A percentile compares a stretch with the other conserved stretches of the same genome.
phyloP scores from a whole-genome alignment of 2,888 invertebrate genomes.

The Acanthoscelides obtectus region DNA sequence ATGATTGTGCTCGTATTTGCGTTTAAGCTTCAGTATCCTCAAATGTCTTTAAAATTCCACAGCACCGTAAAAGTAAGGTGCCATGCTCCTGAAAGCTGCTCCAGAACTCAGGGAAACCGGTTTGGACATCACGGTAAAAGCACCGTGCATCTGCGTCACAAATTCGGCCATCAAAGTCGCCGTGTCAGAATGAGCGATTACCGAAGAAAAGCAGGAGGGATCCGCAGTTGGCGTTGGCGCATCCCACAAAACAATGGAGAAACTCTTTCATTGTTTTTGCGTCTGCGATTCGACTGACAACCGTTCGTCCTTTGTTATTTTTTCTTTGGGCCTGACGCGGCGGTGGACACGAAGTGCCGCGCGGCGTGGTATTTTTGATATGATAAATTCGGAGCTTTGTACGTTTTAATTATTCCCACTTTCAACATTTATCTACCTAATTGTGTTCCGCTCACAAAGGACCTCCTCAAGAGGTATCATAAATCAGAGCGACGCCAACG shows the following conservation, averaged over 20 bases:
- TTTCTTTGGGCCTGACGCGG: slow-evolving; percentile 43
- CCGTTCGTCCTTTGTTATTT: slow-evolving; percentile 49
- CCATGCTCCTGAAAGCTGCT: neutral
- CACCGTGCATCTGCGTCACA: neutral
- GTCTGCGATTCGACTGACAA: slow-evolving; percentile 44
- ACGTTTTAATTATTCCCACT: slow-evolving; percentile 48
- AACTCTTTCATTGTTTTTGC: slow-evolving; percentile 49
- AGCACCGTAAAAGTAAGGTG: neutral
- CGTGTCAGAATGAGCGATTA: slow-evolving; percentile 44
- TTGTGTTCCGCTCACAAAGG: slow-evolving; percentile 44
- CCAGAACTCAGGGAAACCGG: neutral
- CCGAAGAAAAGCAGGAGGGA: slow-evolving; percentile 26
- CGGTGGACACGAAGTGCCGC: neutral
- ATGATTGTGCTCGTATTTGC: too few relatives aligned
- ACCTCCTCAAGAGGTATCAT: slow-evolving; percentile 44
- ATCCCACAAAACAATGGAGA: slow-evolving; percentile 39
- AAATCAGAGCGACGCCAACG: slow-evolving; percentile 38
- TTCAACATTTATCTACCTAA: slow-evolving; percentile 51
- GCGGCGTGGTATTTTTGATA: slow-evolving; percentile 47
- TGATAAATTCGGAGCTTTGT: slow-evolving; percentile 50
- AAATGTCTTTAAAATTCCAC: too few relatives aligned
- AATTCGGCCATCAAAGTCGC: slow-evolving; percentile 31
- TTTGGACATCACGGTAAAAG: neutral
- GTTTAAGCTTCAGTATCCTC: too few relatives aligned
- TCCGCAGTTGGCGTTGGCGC: slow-evolving; percentile 17